A percentile compares a stretch with the other conserved stretches of the same genome.
Conservation (phyloP, 2,797 vertebrate species). For the Hoplostethus atlanticus region DNA sequence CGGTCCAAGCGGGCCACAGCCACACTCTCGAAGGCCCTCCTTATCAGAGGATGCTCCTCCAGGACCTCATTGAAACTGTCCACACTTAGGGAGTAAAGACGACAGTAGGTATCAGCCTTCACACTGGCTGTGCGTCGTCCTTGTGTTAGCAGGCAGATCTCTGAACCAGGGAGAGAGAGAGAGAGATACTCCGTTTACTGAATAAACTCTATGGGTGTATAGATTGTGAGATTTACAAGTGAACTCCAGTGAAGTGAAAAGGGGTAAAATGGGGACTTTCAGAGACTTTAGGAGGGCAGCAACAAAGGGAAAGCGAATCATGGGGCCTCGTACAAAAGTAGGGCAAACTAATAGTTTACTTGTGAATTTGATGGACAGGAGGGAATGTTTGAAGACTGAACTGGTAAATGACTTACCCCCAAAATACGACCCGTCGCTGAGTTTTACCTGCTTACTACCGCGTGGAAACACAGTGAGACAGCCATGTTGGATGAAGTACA, state of each 20-base stretch:
- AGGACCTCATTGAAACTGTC: slow-evolving; percentile 96
- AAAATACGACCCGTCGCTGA: slow-evolving; percentile 92
- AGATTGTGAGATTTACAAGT: background rate
- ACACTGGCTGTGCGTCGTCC: slow-evolving; percentile 94
- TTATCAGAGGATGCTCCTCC: slow-evolving; percentile 96
- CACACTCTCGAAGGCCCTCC: slow-evolving; percentile 93
- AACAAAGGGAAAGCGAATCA: background rate
- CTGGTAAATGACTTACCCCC: slow-evolving; percentile 83
- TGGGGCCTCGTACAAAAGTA: background rate
- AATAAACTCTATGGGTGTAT: background rate
- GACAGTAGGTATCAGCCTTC: slow-evolving; percentile 93
- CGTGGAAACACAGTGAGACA: slow-evolving; percentile 89
- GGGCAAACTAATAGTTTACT: background rate
- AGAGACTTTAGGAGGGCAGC: background rate
- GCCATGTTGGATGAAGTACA: slow-evolving; percentile 96
- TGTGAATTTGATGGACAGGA: background rate
- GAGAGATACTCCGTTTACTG: too few species aligned
- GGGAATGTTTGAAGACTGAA: background rate
- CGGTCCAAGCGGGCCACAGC: slow-evolving; percentile 92
- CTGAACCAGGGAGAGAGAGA: slow-evolving; percentile 70
- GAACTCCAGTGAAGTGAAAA: background rate
- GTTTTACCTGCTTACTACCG: slow-evolving; percentile 88
- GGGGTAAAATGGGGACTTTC: background rate
- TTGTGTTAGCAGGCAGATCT: slow-evolving; percentile 94
- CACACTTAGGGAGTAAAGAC: slow-evolving; percentile 94